Percentiles rank a stretch among this genome's conserved stretches.
Evolutionary conservation across 2,888 invertebrate species (phyloP).

Genomic region (Physocephala rufipes): DNA sequence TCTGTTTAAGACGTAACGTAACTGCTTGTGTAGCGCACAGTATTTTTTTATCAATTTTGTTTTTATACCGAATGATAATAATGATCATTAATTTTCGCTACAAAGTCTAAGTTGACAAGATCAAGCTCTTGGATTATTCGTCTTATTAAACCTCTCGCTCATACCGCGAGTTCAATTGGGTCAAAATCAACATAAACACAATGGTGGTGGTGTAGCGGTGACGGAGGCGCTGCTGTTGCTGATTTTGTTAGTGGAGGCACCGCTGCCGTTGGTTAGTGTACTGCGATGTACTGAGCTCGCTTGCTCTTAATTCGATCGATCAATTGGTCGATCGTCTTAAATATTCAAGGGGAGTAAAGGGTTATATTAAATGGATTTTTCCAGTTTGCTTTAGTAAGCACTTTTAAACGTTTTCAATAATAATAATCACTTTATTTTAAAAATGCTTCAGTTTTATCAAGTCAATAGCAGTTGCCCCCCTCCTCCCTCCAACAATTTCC

Average conservation of each 20-base stretch:
- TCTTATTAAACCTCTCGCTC: conserved; percentile 17
- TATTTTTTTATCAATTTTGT: too few relatives aligned
- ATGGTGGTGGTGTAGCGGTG: too few relatives aligned
- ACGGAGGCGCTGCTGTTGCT: conserved; percentile 11
- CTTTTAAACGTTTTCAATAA: conserved; percentile 18
- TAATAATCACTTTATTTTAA: conserved; percentile 17
- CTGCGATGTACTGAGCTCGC: conserved; percentile 26
- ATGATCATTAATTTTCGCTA: neutral
- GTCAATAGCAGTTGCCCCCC: too few relatives aligned
- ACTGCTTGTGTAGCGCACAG: too few relatives aligned
- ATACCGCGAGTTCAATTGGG: conserved; percentile 34
- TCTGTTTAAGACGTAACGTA: too few relatives aligned
- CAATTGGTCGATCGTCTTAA: conserved; percentile 26
- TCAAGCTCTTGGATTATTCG: neutral
- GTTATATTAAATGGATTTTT: conserved; percentile 30
- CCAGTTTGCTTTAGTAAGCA: conserved; percentile 28
- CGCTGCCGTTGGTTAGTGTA: conserved; percentile 15
- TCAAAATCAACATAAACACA: conserved; percentile 38
- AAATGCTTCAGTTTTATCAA: too few relatives aligned
- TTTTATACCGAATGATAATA: too few relatives aligned
- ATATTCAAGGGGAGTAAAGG: conserved; percentile 36
- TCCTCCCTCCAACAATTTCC: too few relatives aligned
- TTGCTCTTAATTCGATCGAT: neutral
- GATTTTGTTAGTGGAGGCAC: conserved; percentile 7
- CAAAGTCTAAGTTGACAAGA: neutral